Percentiles rank a stretch among this genome's conserved stretches.
Conservation (phyloP, 2,113 vertebrate genomes). For the Xiphophorus hellerii region DNA sequence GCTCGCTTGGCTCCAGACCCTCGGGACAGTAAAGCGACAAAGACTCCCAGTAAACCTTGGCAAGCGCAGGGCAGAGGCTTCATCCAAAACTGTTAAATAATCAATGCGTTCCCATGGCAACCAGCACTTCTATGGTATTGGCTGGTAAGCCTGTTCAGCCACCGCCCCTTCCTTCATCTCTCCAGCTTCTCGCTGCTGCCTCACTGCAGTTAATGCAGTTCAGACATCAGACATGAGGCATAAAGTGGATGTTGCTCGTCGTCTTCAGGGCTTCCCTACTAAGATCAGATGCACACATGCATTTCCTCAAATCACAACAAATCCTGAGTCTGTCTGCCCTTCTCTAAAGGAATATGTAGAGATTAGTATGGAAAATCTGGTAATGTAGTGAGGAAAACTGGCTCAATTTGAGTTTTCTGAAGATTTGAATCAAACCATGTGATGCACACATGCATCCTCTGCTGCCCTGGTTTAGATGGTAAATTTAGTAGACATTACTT, state of each 20-base stretch:
- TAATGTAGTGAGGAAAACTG: neutral
- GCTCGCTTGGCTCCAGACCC: constrained; percentile 64
- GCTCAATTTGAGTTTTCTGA: constrained; percentile 7
- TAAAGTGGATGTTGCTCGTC: constrained; percentile 49
- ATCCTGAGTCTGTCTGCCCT: neutral
- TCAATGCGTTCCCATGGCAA: constrained; percentile 82
- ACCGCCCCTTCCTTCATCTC: constrained; percentile 61
- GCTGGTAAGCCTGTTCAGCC: constrained; percentile 42
- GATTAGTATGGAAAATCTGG: neutral
- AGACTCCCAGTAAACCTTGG: constrained; percentile 72
- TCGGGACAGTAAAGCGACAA: constrained; percentile 64
- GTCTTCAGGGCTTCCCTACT: constrained; percentile 27
- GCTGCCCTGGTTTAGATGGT: neutral
- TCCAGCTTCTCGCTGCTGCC: constrained; percentile 46
- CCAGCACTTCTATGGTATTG: constrained; percentile 57
- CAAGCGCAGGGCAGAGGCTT: constrained; percentile 60
- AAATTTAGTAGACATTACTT: neutral
- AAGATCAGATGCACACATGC: constrained; percentile 10
- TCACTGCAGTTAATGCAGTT: constrained; percentile 59
- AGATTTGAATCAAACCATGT: neutral
- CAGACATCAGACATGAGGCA: constrained; percentile 51
- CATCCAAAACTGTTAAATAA: constrained; percentile 82
- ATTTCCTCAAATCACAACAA: constrained; percentile 1
- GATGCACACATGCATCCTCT: neutral
- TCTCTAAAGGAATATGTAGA: neutral